A percentile compares a stretch with the other conserved stretches of the same genome.
Evolutionary conservation across 2,797 vertebrate species (phyloP).

Genomic region (Falco novaeseelandiae): DNA sequence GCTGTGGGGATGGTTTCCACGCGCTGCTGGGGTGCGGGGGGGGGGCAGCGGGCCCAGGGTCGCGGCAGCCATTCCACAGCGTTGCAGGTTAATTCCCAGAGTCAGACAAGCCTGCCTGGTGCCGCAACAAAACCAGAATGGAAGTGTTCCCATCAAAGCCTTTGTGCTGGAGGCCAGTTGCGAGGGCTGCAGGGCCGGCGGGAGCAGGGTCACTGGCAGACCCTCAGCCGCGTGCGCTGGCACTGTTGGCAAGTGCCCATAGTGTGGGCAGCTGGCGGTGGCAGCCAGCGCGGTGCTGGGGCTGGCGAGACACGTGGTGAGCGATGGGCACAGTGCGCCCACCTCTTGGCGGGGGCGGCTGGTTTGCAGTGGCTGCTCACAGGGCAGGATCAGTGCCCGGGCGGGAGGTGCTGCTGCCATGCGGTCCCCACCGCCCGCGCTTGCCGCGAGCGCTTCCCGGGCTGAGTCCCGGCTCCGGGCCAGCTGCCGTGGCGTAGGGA

Average conservation of each 20-base stretch:
- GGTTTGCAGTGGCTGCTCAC: background rate
- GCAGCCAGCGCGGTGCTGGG: background rate
- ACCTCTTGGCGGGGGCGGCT: background rate
- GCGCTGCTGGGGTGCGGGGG: background rate
- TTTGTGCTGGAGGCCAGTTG: background rate
- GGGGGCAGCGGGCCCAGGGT: background rate
- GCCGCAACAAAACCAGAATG: accelerated
- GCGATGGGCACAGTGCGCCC: background rate
- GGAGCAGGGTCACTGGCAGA: background rate
- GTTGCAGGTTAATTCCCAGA: accelerated
- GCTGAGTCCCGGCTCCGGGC: background rate
- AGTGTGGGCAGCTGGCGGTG: background rate
- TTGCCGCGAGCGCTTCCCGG: background rate
- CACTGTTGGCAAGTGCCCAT: too few species aligned
- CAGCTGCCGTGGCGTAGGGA: background rate
- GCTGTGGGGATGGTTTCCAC: background rate
- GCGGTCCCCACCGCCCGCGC: accelerated
- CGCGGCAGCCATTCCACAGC: accelerated
- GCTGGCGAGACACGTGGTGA: accelerated
- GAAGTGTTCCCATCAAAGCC: background rate
- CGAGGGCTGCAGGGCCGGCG: background rate
- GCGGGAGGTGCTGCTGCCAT: background rate
- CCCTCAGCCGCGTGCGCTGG: background rate
- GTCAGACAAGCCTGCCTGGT: background rate
- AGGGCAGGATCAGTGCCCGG: background rate